Base-by-base conservation (phyloP, 2,113 vertebrate genomes). In the Desmodus rotundus region DNA sequence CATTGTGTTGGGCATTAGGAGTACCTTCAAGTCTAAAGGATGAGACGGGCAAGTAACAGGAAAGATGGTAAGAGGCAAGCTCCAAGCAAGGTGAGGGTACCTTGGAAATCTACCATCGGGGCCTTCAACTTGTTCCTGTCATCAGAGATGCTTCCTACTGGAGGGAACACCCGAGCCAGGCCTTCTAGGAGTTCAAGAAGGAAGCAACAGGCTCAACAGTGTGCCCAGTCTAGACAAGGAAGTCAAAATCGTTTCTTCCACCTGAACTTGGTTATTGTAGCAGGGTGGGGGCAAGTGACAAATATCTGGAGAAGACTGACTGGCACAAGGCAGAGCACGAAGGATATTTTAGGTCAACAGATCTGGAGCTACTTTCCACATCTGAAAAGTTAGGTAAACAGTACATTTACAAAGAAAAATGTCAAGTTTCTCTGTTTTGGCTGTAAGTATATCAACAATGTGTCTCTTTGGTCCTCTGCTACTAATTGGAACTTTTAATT, bases 401-500 rank as follows among this genome's bases (percentile, higher is more conserved):
- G 4, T 67, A 9, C 17, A 74, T 36, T 58, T 45, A 54, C 5
- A 4, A 89, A 80, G 78, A 10, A 68, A 58, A 77, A 52, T 82
- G 52, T 82, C 28, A 82, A 52, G 41, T 92, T 22, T 84, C 84
- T 94, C 28, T 50, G 43, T 33, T 74, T 88, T 13, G 84, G 43
- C 56, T 56, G 3, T 72, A 89, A 87, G 93, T 93, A 80, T 7
- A 36, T 82, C 85, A 94, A 72, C 80, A 78, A 36, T 52, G 61
- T 58, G 31, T 81, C 92, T 87, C 52, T 68, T 56, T 78, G 45
- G 13, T 87, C 65, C 70, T 68, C 70, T 61, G 58, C 52, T 94
- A 47, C 84, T 68, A 87, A 89, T 76, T 89, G 73, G 78, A 95
- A 91, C 47, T 47, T 87, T 81, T 88, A 56, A 94, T 95, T 65